Base-by-base conservation (phyloP, 2,797 vertebrate species). In the Gallinago solitaria region DNA sequence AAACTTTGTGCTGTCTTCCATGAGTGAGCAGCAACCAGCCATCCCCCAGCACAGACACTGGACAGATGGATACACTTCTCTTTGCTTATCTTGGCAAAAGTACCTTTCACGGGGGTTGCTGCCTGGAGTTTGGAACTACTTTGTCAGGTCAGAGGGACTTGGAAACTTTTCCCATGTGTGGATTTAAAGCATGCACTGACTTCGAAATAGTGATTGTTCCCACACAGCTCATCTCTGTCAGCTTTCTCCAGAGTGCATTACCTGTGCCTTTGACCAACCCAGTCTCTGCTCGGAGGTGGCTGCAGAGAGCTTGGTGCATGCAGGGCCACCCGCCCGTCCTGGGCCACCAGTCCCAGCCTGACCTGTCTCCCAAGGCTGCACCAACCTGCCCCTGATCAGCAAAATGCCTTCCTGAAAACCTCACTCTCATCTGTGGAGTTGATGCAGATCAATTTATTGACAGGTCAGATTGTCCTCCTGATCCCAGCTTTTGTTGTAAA, bases 251-350 rank as follows among this genome's bases (percentile, higher is more conserved):
- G 41, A 9, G 30, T 25, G 56, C 12, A 3, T 51, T 27, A 24
- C 8, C 37, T 3, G 21, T 11, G 20, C 18, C 59, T 56, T 57
- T 24, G 18, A 71, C 11, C 51, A 39, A 9, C 7, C 3, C 57
- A 11, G 41, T 7, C 43, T 41, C 43, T n/a, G 18, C 37, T 5
- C 25, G 9, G 32, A 69, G 61, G 5, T 35, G 27, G 16, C 48
- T 45, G 25, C 5, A 2, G 30, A 61, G 71, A 77, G 10, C 33
- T 4, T 0, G 0, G 5, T 6, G 19, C 27, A 8, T 3, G 1
- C 23, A 16, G 69, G 39, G 9, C 16, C 35, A 27, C 41, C 18
- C 4, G 5, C 6, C 37, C 17, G 4, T 6, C 5, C 20, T 3
- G 2, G 1, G 21, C 73, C 61, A 63, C 78, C 19, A 0, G 8